Conservation (phyloP, 2,888 invertebrate genomes). For the Litoditis marina region DNA sequence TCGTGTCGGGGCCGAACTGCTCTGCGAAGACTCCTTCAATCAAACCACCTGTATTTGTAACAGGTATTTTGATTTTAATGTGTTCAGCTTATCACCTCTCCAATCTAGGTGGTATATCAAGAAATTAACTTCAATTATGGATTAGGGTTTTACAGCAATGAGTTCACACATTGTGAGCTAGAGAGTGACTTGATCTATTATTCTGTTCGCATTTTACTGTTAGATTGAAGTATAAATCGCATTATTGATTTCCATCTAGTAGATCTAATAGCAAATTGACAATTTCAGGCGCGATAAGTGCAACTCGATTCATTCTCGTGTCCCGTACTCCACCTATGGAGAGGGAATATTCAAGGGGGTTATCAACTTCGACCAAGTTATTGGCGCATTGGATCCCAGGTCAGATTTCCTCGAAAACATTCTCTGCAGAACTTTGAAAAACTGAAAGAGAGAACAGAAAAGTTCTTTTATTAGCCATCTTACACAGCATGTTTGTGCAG, state of each 20-base stretch:
- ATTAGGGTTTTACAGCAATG: no score
- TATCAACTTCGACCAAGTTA: constrained; percentile 45
- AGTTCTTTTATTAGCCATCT: no score
- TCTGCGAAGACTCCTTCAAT: constrained; percentile 51
- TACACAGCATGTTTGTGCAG: no score
- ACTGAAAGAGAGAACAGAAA: not conserved
- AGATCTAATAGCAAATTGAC: no score
- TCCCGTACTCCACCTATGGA: constrained; percentile 41
- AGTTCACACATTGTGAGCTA: no score
- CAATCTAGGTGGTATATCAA: not conserved
- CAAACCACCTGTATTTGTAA: constrained; percentile 52
- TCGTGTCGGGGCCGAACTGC: constrained; percentile 42
- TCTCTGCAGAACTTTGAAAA: not conserved
- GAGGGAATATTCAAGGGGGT: constrained; percentile 47
- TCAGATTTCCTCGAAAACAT: constrained; percentile 13
- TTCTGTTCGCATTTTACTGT: not conserved
- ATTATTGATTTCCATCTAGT: not conserved
- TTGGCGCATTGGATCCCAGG: constrained; percentile 46
- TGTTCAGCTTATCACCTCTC: no score
- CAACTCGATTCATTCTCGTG: constrained; percentile 43
- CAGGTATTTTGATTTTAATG: constrained; percentile 10
- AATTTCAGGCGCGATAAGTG: constrained; percentile 43
- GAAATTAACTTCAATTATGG: no score
- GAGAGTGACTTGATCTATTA: no score
- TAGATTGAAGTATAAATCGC: no score